Percentiles rank a stretch among this genome's conserved stretches.
phyloP scores from a whole-genome alignment of 2,113 vertebrate species.

The Microtus montanus region DNA sequence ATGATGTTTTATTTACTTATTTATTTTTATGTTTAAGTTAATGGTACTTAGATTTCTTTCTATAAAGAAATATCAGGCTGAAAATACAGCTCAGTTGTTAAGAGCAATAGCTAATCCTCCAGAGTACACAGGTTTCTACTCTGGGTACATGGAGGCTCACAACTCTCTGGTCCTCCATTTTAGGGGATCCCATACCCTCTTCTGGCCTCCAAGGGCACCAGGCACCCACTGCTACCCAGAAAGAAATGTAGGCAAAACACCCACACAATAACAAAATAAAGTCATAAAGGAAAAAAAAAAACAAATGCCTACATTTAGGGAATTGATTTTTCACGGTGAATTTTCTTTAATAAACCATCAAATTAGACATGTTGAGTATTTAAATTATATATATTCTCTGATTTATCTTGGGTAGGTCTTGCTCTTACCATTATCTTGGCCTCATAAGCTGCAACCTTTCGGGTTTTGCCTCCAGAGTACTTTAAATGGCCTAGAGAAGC shows the following conservation, averaged over 20 bases:
- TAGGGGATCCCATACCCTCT: background rate
- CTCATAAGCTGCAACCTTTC: background rate
- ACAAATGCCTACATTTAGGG: background rate
- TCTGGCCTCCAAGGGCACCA: background rate
- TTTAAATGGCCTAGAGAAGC: background rate
- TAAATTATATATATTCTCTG: background rate
- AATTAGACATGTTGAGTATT: background rate
- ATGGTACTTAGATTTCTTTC: background rate
- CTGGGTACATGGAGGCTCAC: background rate
- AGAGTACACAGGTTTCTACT: background rate
- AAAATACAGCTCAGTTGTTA: background rate
- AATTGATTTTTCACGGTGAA: background rate
- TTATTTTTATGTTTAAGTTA: background rate
- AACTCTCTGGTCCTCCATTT: background rate
- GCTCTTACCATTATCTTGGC: background rate
- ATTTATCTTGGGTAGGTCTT: background rate
- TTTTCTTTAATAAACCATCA: slow-evolving; percentile 1
- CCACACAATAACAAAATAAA: background rate
- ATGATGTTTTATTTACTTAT: background rate
- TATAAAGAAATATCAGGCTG: background rate
- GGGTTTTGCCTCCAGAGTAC: background rate
- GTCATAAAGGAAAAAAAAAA: background rate
- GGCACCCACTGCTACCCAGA: background rate
- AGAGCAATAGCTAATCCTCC: background rate
- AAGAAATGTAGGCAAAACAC: background rate